A percentile compares a stretch with the other conserved stretches of the same genome.
These are phyloP conservation scores for Chironex yamaguchii DNA, from an alignment of 30 jellyfish, hydroid and myxozoan species.

Conservation along the genomic window DNA sequence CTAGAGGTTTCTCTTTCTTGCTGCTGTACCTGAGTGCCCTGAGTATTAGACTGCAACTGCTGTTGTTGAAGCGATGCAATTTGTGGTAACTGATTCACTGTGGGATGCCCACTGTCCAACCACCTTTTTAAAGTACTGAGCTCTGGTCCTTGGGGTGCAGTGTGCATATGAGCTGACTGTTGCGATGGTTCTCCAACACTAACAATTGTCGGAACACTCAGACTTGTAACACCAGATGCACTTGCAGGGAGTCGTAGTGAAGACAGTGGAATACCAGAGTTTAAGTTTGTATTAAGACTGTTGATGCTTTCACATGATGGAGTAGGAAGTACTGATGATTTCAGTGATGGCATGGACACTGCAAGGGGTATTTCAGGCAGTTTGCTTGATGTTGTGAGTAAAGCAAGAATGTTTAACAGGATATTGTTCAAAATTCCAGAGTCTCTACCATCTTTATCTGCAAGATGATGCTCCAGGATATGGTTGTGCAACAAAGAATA, in stretches of 20 bases:
- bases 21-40: too few species aligned
- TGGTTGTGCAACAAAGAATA: slow-evolving; percentile 69
- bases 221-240: background rate
- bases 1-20: too few species aligned
- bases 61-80: too few species aligned
- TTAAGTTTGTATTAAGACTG: background rate
- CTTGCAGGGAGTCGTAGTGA: background rate
- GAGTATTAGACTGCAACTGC: too few species aligned
- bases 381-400: slow-evolving; percentile 62
- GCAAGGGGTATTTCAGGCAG: slow-evolving; percentile 1
- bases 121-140: too few species aligned
- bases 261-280: background rate
- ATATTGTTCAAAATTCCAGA: slow-evolving; percentile 59
- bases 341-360: background rate
- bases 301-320: slow-evolving; percentile 5
- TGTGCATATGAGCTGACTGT: background rate
- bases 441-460: slow-evolving; percentile 51
- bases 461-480: slow-evolving; percentile 54
- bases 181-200: background rate
- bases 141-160: background rate
- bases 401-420: slow-evolving; percentile 74
- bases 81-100: too few species aligned
- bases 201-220: background rate
- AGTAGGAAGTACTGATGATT: background rate
- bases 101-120: too few species aligned